Conservation (phyloP, 2,113 vertebrate genomes). For the Toxotes jaculatrix region DNA sequence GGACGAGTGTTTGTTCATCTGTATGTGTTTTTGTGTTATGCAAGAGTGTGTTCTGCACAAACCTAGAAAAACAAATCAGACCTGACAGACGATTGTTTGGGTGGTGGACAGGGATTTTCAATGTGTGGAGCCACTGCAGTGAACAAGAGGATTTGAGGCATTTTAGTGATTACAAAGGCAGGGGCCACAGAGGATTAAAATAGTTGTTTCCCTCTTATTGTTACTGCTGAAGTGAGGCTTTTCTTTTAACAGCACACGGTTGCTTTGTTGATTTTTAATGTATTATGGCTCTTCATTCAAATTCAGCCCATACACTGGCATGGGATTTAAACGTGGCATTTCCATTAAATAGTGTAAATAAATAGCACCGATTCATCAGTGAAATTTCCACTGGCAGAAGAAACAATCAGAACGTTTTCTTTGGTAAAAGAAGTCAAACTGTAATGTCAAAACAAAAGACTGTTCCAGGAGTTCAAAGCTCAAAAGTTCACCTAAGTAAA, state of each 20-base stretch:
- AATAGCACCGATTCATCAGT: not conserved
- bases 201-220: slow-evolving; percentile 16
- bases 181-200: slow-evolving; percentile 47
- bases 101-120: slow-evolving; percentile 22
- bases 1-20: not conserved
- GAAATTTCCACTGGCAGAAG: not conserved
- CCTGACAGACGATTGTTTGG: slow-evolving; percentile 33
- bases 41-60: slow-evolving; percentile 3
- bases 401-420: not conserved
- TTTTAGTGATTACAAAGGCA: slow-evolving; percentile 43
- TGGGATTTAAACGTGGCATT: not conserved
- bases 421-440: not conserved
- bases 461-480: too few relatives aligned
- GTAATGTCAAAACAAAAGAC: not conserved
- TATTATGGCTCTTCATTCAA: not conserved
- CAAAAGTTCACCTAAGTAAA: not conserved
- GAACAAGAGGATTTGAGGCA: slow-evolving; percentile 38
- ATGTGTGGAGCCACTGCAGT: not conserved
- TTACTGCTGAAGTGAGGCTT: not conserved
- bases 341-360: not conserved
- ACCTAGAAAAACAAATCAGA: slow-evolving; percentile 11
- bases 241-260: not conserved
- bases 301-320: not conserved
- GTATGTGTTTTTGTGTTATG: slow-evolving; percentile 10
- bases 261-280: not conserved